A percentile compares a stretch with the other conserved stretches of the same genome.
phyloP scores from a whole-genome alignment of 2,888 invertebrate genomes.

The Rhamphomyia laevipes region DNA sequence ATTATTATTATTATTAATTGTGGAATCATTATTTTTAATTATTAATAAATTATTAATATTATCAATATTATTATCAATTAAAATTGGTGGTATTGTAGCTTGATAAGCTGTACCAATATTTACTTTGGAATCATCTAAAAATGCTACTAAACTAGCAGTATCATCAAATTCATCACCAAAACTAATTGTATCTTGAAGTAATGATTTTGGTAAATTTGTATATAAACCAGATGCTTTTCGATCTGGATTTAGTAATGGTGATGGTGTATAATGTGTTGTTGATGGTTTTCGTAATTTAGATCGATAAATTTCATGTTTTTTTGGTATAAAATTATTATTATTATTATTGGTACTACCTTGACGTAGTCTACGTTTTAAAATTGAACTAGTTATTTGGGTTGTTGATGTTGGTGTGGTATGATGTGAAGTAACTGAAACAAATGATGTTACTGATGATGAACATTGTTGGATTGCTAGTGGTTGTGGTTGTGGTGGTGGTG shows the following conservation, averaged over 20 bases:
- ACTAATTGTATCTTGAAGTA: constrained; percentile 27
- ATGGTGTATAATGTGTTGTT: constrained; percentile 67
- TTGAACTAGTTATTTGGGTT: constrained; percentile 28
- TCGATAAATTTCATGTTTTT: constrained; percentile 23
- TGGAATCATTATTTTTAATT: too few species aligned
- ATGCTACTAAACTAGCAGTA: constrained; percentile 31
- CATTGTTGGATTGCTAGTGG: constrained; percentile 2
- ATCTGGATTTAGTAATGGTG: constrained; percentile 87
- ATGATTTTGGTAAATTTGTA: constrained; percentile 29
- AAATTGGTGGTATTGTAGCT: constrained; percentile 56
- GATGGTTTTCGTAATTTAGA: constrained; percentile 37
- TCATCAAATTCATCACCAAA: constrained; percentile 35
- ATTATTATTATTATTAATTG: too few species aligned
- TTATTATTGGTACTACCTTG: constrained; percentile 18
- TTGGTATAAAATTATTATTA: constrained; percentile 10
- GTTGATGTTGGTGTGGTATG: constrained; percentile 22
- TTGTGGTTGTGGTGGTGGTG: neutral
- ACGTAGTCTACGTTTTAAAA: constrained; percentile 32
- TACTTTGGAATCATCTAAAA: constrained; percentile 51
- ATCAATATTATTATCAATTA: constrained; percentile 2
- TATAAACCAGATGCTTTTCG: constrained; percentile 77
- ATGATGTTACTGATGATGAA: constrained; percentile 13
- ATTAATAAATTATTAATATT: neutral
- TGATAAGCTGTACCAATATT: constrained; percentile 83
- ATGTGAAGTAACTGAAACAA: constrained; percentile 6